Evolutionary conservation across 2,797 vertebrate species (phyloP).

Genomic region (Platalea minor): DNA sequence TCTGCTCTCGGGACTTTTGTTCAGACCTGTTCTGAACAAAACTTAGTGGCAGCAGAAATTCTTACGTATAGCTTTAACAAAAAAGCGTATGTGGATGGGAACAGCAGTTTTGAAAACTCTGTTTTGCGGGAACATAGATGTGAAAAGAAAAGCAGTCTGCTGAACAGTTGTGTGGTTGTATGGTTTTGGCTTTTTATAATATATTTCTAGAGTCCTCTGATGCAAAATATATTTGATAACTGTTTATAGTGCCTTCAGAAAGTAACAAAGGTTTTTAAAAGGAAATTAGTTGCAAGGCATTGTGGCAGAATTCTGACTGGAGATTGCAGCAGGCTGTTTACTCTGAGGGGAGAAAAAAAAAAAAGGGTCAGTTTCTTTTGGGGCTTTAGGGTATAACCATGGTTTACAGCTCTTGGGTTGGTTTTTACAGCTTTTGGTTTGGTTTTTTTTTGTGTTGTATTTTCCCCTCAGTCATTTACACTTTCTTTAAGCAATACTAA

Average conservation of each 20-base stretch:
- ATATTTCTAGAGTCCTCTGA: not conserved
- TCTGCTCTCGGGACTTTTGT: not conserved
- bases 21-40: not conserved
- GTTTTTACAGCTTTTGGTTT: no score
- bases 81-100: not conserved
- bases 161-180: not conserved
- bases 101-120: not conserved
- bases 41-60: not conserved
- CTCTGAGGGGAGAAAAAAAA: not conserved
- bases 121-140: not conserved
- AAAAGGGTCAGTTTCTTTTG: not conserved
- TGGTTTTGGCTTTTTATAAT: not conserved
- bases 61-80: not conserved
- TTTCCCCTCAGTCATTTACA: not conserved
- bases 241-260: not conserved
- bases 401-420: not conserved
- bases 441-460: fast-evolving
- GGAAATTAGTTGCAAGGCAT: not conserved
- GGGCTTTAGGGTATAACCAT: not conserved
- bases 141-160: not conserved
- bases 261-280: not conserved
- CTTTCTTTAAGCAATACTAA: not conserved
- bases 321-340: not conserved
- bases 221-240: not conserved
- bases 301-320: not conserved